Evolutionary conservation across 2,113 vertebrate genomes (phyloP).

Genomic region (Oreochromis tanganicae): DNA sequence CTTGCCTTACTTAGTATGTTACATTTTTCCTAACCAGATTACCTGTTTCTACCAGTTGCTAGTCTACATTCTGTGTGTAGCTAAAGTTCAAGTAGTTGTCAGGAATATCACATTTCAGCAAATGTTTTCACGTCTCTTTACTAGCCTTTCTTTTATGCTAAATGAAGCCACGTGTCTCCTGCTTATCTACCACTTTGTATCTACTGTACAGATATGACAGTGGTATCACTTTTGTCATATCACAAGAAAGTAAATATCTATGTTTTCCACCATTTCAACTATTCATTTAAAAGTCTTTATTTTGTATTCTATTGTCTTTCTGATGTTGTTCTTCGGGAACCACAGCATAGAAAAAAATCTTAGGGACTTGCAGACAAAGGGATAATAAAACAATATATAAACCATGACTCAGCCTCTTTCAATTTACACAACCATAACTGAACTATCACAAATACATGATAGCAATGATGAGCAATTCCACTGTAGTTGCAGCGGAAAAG

Average conservation of each 20-base stretch:
- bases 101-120: neutral
- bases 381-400: slow-evolving; percentile 47
- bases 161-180: neutral
- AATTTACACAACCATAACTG: neutral
- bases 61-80: neutral
- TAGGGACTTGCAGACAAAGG: slow-evolving; percentile 20
- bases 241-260: neutral
- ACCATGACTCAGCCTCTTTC: neutral
- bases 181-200: neutral
- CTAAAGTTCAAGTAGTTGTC: neutral
- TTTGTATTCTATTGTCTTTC: slow-evolving; percentile 14
- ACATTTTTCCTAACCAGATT: neutral
- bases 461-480: neutral
- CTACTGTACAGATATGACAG: neutral
- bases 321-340: neutral
- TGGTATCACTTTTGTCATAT: neutral
- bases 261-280: neutral
- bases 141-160: neutral
- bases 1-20: neutral
- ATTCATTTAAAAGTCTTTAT: neutral
- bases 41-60: neutral
- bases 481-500: neutral
- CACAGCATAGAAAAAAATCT: neutral
- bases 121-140: neutral
- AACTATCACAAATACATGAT: neutral